Base-by-base conservation (phyloP, 2,888 invertebrate genomes). In the Heliconius erato region DNA sequence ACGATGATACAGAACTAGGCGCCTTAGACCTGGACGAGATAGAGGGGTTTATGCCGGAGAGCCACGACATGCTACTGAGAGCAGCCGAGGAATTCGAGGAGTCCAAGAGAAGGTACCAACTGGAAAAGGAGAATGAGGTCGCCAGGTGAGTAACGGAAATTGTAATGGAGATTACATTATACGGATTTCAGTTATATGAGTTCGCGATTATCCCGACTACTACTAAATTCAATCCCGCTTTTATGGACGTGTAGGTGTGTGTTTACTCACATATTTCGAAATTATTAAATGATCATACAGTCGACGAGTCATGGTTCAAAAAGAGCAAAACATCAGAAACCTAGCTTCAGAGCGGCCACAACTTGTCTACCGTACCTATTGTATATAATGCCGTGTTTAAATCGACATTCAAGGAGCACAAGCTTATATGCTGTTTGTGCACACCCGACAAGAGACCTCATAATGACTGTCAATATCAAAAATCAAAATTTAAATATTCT, bases 21-120 rank as follows among this genome's bases (percentile, higher is more conserved):
- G 97, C 98, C 0, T 91, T 99, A n/a, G 98, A 99, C 89, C 96
- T 97, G 87, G 99, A 99, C 83, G 98, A 99, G 87, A 98, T 99
- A 78, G 98, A 98, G 88, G 99, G 98, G 0, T 95, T 96, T 89
- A 92, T 98, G 74, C 97, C 97, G 69, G 97, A 97, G 86, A 96
- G 97, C 2, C 97, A 98, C 85, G 97, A 97, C 3, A 93, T 98
- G 87, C 94, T 99, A 78, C 93, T 98, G 84, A 96, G 97, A 86
- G 98, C 97, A 74, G 97, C 98, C 0, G 96, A 98, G 76, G 98
- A 99, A 91, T 98, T 98, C 90, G 97, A 97, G 89, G 96, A 97
- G 89, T 95, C 97, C 23, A 94, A 94, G 87, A 91, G 96, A 72
- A 91, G 93, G 26, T 92, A 96, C 71, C 93, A 96, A 84, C 96